phyloP scores from a whole-genome alignment of 2,797 vertebrate species.

The Gymnothorax reevesii region DNA sequence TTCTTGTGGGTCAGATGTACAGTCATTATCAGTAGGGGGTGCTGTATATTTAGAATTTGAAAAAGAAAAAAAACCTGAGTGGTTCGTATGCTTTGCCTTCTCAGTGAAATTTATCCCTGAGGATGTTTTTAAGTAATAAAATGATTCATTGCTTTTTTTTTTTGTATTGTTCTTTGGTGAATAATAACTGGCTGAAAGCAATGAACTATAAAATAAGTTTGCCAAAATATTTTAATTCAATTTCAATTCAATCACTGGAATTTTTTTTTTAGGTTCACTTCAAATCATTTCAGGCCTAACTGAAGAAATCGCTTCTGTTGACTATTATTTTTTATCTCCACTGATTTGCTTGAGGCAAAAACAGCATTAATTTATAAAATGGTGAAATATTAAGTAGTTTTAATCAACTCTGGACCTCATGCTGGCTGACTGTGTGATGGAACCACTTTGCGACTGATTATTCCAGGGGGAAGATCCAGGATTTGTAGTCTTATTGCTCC shows the following conservation, averaged over 20 bases:
- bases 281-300: background rate
- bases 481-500: background rate
- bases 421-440: background rate
- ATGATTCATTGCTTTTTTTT: background rate
- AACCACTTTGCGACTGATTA: background rate
- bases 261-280: background rate
- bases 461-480: background rate
- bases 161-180: background rate
- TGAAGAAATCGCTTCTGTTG: background rate
- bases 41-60: conserved; percentile 28
- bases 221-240: background rate
- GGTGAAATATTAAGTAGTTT: background rate
- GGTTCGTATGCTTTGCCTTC: background rate
- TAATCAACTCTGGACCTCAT: background rate
- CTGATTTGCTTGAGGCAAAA: background rate
- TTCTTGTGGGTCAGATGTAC: background rate
- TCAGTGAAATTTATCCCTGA: background rate
- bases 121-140: background rate
- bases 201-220: background rate
- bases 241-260: too few relatives aligned
- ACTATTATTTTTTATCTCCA: background rate
- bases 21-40: conserved; percentile 24
- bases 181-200: background rate
- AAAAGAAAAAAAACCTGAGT: background rate
- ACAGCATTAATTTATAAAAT: background rate